These are phyloP conservation scores for Tyrophagus putrescentiae DNA, from an alignment of 1,140 invertebrate species.

Conservation along the genomic window DNA sequence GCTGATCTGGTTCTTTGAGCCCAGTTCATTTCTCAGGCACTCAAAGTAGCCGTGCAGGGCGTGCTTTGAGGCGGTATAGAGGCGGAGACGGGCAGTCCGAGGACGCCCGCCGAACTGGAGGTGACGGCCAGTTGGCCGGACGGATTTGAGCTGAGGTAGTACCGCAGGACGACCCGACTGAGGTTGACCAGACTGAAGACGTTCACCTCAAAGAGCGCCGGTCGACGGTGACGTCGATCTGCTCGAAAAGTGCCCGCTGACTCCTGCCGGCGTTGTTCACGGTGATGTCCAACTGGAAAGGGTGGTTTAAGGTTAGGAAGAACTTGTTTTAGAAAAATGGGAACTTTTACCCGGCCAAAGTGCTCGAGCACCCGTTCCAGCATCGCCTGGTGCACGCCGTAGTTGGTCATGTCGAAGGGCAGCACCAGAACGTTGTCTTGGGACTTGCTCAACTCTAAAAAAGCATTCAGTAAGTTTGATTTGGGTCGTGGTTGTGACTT, in stretches of 20 bases:
- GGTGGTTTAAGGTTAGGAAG: neutral
- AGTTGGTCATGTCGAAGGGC: slow-evolving; percentile 33
- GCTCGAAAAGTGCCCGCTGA: slow-evolving; percentile 57
- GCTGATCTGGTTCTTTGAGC: slow-evolving; percentile 38
- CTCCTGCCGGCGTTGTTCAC: slow-evolving; percentile 67
- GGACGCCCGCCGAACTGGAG: slow-evolving; percentile 53
- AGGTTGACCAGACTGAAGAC: slow-evolving; percentile 59
- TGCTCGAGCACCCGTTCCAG: slow-evolving; percentile 50
- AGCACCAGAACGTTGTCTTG: slow-evolving; percentile 25
- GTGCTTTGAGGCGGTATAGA: slow-evolving; percentile 65
- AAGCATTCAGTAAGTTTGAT: no score
- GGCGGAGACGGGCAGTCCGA: slow-evolving; percentile 51
- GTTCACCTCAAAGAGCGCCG: slow-evolving; percentile 63
- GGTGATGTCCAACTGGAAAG: slow-evolving; percentile 51
- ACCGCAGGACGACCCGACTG: slow-evolving; percentile 46
- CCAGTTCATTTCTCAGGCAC: slow-evolving; percentile 15
- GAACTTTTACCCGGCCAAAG: slow-evolving; percentile 43
- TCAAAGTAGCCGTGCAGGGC: slow-evolving; percentile 45
- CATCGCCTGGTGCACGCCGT: slow-evolving; percentile 44
- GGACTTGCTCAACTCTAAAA: neutral
- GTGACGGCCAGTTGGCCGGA: slow-evolving; percentile 54
- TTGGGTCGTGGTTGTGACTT: neutral
- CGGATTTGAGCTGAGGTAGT: slow-evolving; percentile 42
- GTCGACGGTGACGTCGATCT: slow-evolving; percentile 59
- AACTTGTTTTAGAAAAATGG: neutral